phyloP scores from a whole-genome alignment of 2,113 vertebrate genomes.

The Cochlearius cochlearius region DNA sequence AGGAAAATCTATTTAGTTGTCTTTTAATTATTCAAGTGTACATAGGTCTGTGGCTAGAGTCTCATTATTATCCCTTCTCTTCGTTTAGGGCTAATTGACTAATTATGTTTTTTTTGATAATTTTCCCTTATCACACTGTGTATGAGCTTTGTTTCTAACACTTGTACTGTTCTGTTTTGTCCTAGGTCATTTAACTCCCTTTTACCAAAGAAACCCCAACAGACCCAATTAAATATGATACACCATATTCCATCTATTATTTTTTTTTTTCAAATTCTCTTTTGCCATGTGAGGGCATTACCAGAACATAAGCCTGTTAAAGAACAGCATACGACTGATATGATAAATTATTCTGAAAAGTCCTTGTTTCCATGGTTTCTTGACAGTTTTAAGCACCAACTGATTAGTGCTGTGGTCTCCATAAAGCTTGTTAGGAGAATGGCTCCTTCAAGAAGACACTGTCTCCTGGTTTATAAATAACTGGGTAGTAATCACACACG shows the following conservation, averaged over 20 bases:
- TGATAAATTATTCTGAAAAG: not conserved
- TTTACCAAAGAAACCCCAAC: not conserved
- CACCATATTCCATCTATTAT: not conserved
- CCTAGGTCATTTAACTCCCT: not conserved
- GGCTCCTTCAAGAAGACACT: not conserved
- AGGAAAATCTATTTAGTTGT: not conserved
- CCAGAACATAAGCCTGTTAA: not conserved
- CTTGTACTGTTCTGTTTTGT: not conserved
- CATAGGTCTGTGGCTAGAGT: not conserved
- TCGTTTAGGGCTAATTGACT: not conserved
- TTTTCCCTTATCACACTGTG: not conserved
- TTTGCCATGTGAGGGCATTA: not conserved
- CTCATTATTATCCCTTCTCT: not conserved
- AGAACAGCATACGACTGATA: not conserved
- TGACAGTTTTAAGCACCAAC: not conserved
- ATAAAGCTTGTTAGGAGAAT: not conserved
- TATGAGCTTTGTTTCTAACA: not conserved
- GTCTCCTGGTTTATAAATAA: not conserved
- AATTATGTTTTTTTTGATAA: not conserved
- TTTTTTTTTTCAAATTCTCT: not conserved
- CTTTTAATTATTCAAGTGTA: not conserved
- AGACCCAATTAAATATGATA: not conserved
- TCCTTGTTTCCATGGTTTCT: not conserved
- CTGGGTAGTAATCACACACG: rapidly evolving
- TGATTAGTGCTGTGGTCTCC: not conserved